These are phyloP conservation scores for Machimus atricapillus DNA, from an alignment of 2,888 invertebrate species.

Conservation along the genomic window DNA sequence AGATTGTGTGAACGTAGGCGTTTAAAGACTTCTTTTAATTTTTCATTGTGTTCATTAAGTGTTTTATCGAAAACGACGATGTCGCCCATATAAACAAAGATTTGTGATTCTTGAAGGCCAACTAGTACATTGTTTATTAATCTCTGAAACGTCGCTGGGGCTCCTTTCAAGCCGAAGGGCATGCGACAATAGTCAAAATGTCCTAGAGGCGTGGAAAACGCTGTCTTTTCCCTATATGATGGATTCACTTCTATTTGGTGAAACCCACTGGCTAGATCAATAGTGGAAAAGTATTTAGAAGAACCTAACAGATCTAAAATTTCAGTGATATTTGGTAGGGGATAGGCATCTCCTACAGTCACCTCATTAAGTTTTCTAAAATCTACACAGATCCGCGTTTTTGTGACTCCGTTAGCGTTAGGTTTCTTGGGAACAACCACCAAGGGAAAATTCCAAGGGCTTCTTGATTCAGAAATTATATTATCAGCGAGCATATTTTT, in stretches of 20 bases:
- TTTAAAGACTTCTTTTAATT: slow-evolving; percentile 48
- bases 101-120: slow-evolving; percentile 51
- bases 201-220: too few species aligned
- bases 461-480: too few species aligned
- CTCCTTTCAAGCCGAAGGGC: too few species aligned
- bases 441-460: too few species aligned
- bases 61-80: slow-evolving; percentile 51
- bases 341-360: too few species aligned
- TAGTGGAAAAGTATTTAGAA: slow-evolving; percentile 55
- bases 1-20: slow-evolving; percentile 47
- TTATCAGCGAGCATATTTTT: too few species aligned
- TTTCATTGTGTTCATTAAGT: slow-evolving; percentile 46
- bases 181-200: too few species aligned
- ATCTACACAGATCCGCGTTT: slow-evolving; percentile 50
- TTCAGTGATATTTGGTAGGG: too few species aligned
- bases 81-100: slow-evolving; percentile 51
- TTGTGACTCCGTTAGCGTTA: too few species aligned
- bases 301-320: slow-evolving; percentile 50
- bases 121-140: not conserved
- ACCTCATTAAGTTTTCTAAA: too few species aligned
- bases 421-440: too few species aligned
- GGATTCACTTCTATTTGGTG: slow-evolving; percentile 47
- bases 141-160: too few species aligned
- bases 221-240: slow-evolving; percentile 55
- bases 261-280: slow-evolving; percentile 56